Base-by-base conservation (phyloP, 2,113 vertebrate species). In the Neolamprologus caudopunctatus region DNA sequence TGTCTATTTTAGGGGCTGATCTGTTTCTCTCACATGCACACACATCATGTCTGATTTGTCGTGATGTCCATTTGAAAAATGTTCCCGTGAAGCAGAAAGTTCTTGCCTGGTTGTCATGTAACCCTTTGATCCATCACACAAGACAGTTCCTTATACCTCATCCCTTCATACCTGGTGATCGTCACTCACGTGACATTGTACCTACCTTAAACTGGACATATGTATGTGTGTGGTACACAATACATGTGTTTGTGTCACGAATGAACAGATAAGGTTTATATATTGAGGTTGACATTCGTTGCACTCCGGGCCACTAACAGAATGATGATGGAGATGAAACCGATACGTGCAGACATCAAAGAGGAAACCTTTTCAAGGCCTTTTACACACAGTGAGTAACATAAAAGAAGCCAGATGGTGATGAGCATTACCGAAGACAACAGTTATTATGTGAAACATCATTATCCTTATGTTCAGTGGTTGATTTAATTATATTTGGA, bases 101-200 rank as follows among this genome's bases (percentile, higher is more conserved):
- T 83, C 82, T 91, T 31, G 81, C 86, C 84, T 87, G 78, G 91
- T 93, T 95, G 92, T 93, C 94, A 91, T 80, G 88, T 88, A 88
- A 93, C 91, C 92, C 81, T 96, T 89, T 92, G 92, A 94, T 94
- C 91, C 91, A 73, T 92, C 91, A 91, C 31, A 85, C 85, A 78
- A 90, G 86, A 89, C 91, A 87, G 37, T 91, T 93, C 88, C 83
- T 89, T 92, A 94, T 93, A 92, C 92, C 80, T 87, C 87, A 90
- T 86, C 92, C 89, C 75, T 80, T 95, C 91, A 82, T 87, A 57
- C 85, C 68, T 33, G 75, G 89, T 92, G 90, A 92, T 94, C 92
- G 54, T 95, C 94, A 94, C 88, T 93, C 92, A 92, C 84, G 80
- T 63, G 88, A 88, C 87, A 81, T 8, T 26, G 31, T 85, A 14